A percentile compares a stretch with the other conserved stretches of the same genome.
phyloP scores from a whole-genome alignment of 2,888 invertebrate genomes.

The Petrolisthes manimaculis region DNA sequence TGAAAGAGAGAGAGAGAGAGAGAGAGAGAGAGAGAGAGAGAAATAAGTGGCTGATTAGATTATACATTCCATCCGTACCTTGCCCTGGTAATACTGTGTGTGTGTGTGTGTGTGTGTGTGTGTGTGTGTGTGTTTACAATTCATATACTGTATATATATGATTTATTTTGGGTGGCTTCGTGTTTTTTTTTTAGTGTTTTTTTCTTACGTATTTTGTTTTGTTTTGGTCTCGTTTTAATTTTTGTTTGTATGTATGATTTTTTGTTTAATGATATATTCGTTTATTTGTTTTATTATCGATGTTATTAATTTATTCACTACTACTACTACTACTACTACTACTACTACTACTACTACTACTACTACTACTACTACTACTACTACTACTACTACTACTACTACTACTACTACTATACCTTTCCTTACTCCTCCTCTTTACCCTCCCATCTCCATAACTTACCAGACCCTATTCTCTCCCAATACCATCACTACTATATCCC shows the following conservation, averaged over 20 bases:
- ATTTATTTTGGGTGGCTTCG: no score
- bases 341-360: background rate
- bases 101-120: no score
- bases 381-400: background rate
- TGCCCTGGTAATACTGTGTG: no score
- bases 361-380: conserved; percentile 17
- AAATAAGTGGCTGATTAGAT: background rate
- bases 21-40: background rate
- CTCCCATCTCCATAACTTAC: background rate
- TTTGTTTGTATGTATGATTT: no score
- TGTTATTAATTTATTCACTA: conserved; percentile 2
- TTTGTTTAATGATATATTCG: no score
- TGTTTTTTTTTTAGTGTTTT: no score
- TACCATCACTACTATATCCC: background rate
- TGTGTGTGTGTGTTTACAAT: no score
- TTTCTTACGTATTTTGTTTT: no score
- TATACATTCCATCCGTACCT: no score
- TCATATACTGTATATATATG: no score
- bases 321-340: conserved; percentile 21
- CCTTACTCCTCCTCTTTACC: background rate
- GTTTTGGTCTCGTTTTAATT: no score
- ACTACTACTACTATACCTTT: background rate
- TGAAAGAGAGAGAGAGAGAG: conserved; percentile 7
- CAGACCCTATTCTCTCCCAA: background rate
- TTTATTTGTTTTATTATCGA: conserved; percentile 10